Percentiles rank a stretch among this genome's conserved stretches.
These are phyloP conservation scores for Cetoscarus ocellatus DNA, from an alignment of 2,797 vertebrate species.

Conservation along the genomic window DNA sequence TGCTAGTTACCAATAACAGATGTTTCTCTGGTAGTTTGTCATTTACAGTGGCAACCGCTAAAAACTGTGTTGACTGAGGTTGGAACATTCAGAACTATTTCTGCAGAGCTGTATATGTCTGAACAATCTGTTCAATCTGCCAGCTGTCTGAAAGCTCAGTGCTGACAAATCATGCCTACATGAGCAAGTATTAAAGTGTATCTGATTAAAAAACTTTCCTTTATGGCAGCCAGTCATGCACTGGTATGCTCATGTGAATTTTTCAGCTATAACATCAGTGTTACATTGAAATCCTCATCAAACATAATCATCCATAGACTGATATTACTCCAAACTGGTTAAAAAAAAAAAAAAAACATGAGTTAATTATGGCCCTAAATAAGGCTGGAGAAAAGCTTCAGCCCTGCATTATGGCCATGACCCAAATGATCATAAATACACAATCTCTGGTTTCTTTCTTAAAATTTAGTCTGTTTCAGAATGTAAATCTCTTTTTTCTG, in stretches of 20 bases:
- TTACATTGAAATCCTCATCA: background rate
- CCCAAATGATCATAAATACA: no score
- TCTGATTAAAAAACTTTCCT: slow-evolving; percentile 6
- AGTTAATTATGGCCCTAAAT: no score
- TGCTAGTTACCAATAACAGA: slow-evolving; percentile 18
- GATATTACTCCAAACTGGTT: background rate
- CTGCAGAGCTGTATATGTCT: slow-evolving; percentile 2
- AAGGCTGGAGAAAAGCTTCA: no score
- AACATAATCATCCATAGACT: background rate
- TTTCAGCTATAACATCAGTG: background rate
- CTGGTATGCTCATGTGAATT: background rate
- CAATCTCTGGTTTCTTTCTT: no score
- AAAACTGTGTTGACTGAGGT: slow-evolving; percentile 1
- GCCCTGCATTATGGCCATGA: no score
- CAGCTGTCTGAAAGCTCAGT: slow-evolving; percentile 4
- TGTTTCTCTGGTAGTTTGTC: slow-evolving; percentile 39
- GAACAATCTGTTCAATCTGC: slow-evolving; percentile 2
- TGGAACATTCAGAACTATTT: background rate
- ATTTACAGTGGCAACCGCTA: slow-evolving; percentile 6
- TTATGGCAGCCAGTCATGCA: background rate
- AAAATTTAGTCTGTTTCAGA: no score
- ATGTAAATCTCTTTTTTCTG: no score
- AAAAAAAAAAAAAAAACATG: background rate
- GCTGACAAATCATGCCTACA: background rate
- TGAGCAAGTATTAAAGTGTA: background rate